These are phyloP conservation scores for Pollenia griseotomentosa DNA, from an alignment of 2,888 invertebrate species.

Conservation along the genomic window DNA sequence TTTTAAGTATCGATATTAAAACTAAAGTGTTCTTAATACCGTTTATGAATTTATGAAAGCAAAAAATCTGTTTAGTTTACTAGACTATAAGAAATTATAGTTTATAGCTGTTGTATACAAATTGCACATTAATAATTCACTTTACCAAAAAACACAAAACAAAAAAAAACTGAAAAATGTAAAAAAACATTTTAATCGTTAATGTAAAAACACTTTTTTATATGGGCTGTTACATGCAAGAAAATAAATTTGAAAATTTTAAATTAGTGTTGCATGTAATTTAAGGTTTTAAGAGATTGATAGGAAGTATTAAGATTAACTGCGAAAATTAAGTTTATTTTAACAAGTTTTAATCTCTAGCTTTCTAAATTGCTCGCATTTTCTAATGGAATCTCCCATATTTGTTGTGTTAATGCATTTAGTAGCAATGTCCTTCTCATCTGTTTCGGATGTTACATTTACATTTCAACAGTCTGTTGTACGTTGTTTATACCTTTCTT, in stretches of 20 bases:
- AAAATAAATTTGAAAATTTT: not conserved
- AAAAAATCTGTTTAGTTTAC: slow-evolving; percentile 62
- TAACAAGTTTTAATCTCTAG: too few relatives aligned
- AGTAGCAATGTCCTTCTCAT: slow-evolving; percentile 43
- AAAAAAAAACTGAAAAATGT: slow-evolving; percentile 1
- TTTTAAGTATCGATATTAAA: slow-evolving; percentile 58
- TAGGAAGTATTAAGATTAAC: too few relatives aligned
- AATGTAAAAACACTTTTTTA: not conserved
- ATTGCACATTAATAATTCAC: slow-evolving; percentile 61
- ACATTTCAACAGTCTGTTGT: slow-evolving; percentile 59
- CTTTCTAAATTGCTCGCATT: not conserved
- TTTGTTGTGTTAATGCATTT: slow-evolving; percentile 39
- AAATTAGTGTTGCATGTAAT: not conserved
- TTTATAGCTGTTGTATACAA: slow-evolving; percentile 64
- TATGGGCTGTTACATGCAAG: slow-evolving; percentile 2
- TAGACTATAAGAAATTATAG: slow-evolving; percentile 53
- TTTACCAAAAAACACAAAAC: not conserved
- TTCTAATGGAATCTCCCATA: slow-evolving; percentile 30
- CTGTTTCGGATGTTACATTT: slow-evolving; percentile 37
- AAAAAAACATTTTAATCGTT: slow-evolving; percentile 36
- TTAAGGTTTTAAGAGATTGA: not conserved
- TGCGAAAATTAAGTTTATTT: too few relatives aligned
- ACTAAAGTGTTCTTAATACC: slow-evolving; percentile 45
- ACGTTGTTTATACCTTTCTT: not conserved
- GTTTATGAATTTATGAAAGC: slow-evolving; percentile 48